A percentile compares a stretch with the other conserved stretches of the same genome.
These are phyloP conservation scores for Brachyhypopomus occidentalis DNA, from an alignment of 2,113 vertebrate species.

Conservation along the genomic window DNA sequence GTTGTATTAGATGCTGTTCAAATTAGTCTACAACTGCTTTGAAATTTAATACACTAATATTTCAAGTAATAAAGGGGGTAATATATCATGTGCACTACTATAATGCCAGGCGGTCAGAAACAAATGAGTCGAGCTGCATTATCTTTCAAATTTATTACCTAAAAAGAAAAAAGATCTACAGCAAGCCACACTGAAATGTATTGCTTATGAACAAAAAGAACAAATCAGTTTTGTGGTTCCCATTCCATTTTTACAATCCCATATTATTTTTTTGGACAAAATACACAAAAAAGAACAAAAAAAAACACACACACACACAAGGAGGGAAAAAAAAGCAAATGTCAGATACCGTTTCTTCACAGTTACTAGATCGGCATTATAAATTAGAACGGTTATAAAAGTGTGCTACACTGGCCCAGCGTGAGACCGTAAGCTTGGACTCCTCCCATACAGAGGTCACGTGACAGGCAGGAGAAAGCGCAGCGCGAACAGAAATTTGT, in stretches of 20 bases:
- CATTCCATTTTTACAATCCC: conserved; percentile 33
- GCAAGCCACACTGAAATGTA: conserved; percentile 60
- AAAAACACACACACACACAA: conserved; percentile 20
- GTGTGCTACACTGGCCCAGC: conserved; percentile 56
- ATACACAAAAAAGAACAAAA: conserved; percentile 30
- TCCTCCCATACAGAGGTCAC: conserved; percentile 47
- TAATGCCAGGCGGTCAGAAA: background rate
- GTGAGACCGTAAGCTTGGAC: conserved; percentile 41
- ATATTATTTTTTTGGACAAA: conserved; percentile 42
- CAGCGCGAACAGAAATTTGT: conserved; percentile 43
- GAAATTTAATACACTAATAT: too few species aligned
- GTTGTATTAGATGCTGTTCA: too few species aligned
- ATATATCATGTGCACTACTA: background rate
- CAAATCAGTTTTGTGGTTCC: conserved; percentile 15
- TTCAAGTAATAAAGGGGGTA: background rate
- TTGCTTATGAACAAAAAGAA: conserved; percentile 57
- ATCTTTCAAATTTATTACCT: conserved; percentile 55
- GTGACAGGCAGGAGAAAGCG: conserved; percentile 58
- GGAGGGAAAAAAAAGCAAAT: conserved; percentile 36
- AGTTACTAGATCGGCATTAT: conserved; percentile 59
- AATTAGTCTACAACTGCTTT: too few species aligned
- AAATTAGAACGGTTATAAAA: conserved; percentile 60
- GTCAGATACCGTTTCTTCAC: conserved; percentile 50
- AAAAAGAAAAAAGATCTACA: conserved; percentile 51
- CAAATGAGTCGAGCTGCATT: conserved; percentile 13